Conservation (phyloP, 2,113 vertebrate genomes). For the Plecotus auritus region DNA sequence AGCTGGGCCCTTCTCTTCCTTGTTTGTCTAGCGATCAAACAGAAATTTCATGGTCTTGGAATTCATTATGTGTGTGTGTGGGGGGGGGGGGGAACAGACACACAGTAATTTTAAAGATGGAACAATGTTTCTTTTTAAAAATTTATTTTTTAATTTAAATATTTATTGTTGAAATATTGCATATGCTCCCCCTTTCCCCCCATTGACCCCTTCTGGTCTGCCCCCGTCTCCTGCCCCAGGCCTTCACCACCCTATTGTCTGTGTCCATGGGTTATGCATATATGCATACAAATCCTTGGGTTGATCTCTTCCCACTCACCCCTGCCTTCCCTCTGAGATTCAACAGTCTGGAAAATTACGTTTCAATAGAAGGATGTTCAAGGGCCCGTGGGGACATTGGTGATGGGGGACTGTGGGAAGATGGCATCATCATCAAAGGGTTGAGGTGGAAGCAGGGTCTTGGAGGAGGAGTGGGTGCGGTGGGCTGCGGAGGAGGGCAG, state of each 20-base stretch:
- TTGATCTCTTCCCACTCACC: too few species aligned
- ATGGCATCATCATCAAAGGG: not conserved
- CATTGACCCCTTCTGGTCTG: too few species aligned
- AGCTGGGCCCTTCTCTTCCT: not conserved
- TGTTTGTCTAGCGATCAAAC: not conserved
- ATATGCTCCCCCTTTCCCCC: too few species aligned
- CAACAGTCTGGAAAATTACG: too few species aligned
- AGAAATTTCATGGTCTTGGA: not conserved
- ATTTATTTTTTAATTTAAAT: too few species aligned
- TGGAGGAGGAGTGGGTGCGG: not conserved
- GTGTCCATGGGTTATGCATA: too few species aligned
- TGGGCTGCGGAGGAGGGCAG: not conserved
- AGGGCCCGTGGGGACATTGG: not conserved
- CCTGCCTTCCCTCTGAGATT: too few species aligned
- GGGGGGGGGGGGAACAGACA: not conserved
- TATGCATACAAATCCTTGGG: too few species aligned
- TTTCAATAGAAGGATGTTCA: not conserved
- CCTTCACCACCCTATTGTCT: too few species aligned
- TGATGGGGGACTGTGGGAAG: not conserved
- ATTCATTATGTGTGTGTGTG: not conserved
- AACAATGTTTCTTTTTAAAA: not conserved
- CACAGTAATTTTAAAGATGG: not conserved
- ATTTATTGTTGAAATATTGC: too few species aligned
- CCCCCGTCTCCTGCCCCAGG: too few species aligned
- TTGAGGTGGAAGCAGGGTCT: not conserved